Evolutionary conservation across 1,140 invertebrate species (phyloP).

Genomic region (Reticulitermes speratus): DNA sequence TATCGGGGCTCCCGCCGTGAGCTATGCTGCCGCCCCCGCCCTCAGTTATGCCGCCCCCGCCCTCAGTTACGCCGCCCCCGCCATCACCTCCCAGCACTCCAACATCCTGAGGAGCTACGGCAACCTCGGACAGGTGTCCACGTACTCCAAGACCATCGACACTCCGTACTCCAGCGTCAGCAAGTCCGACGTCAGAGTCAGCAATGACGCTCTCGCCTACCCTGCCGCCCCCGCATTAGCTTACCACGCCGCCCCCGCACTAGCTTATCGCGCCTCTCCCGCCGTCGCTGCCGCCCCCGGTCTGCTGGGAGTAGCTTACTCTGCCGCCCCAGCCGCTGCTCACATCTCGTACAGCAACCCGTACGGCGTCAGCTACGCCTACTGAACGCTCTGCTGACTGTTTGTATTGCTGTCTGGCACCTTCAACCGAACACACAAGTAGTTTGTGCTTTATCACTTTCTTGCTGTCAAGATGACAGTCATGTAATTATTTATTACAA

Average conservation of each 20-base stretch:
- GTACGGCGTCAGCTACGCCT: slow-evolving; percentile 57
- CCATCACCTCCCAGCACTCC: slow-evolving; percentile 33
- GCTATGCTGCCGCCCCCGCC: slow-evolving; percentile 33
- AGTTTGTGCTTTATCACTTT: no score
- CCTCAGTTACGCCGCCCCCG: slow-evolving; percentile 26
- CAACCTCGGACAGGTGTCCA: slow-evolving; percentile 35
- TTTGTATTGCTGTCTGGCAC: no score
- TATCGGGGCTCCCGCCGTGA: slow-evolving; percentile 3
- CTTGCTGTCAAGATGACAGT: no score
- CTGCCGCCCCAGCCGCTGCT: slow-evolving; percentile 64
- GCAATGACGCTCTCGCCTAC: slow-evolving; percentile 37
- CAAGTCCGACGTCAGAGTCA: slow-evolving; percentile 39
- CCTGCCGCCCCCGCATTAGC: slow-evolving; percentile 34
- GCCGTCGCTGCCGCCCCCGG: slow-evolving; percentile 38
- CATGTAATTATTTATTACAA: no score
- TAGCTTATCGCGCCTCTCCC: slow-evolving; percentile 36
- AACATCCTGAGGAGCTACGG: slow-evolving; percentile 36
- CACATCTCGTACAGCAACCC: slow-evolving; percentile 62
- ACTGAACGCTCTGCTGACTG: slow-evolving; percentile 45
- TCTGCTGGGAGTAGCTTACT: slow-evolving; percentile 58
- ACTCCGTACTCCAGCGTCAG: slow-evolving; percentile 39
- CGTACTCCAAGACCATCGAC: slow-evolving; percentile 39
- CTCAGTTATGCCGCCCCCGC: slow-evolving; percentile 30
- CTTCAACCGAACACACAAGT: no score
- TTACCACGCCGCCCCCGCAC: slow-evolving; percentile 38